Base-by-base conservation (phyloP, 2,797 vertebrate species). In the Rhynchonycteris naso region DNA sequence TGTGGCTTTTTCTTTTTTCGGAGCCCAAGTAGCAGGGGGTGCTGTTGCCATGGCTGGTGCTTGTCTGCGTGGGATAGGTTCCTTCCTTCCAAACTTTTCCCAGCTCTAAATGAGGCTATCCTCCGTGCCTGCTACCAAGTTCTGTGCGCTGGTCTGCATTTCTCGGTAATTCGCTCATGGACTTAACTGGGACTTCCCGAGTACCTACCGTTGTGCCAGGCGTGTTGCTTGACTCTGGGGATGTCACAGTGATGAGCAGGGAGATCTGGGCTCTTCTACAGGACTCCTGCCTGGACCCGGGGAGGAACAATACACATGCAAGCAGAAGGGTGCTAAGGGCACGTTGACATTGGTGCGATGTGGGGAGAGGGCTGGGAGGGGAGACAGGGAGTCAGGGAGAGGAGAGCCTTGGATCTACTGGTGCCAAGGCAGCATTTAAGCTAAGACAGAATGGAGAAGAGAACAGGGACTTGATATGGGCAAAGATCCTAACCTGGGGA, bases 31-130 rank as follows among this genome's bases (percentile, higher is more conserved):
- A 38, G 78, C 88, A 59, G 66, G 30, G 85, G 30, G 85, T 76
- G 94, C 69, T 85, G 43, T 91, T 96, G 94, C 96, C 88, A 91
- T 81, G 72, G 52, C 81, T 90, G 94, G 95, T 88, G 81, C 90
- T 38, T 95, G 30, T 81, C 68, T 90, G 74, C 72, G 13, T 18
- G 9, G 75, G 69, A 61, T 80, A 47, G 14, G 26, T 83, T 76
- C 52, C 93, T 81, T 76, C 52, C 91, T 81, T 72, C 65, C 56
- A 61, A 8, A 28, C 92, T 88, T 84, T 91, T 95, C 93, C 88
- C 79, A 93, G 92, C 93, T 93, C 52, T 7, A 2, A 84, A 26
- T 3, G 66, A 91, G 76, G 52, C 96, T 83, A 65, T 68, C 63
- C 18, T 8, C 8, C 30, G 35, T 24, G 52, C 56, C 59, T 22